Percentiles rank a stretch among this genome's conserved stretches.
Conservation (phyloP, 1,140 invertebrate species). For the Aphidius ervi region DNA sequence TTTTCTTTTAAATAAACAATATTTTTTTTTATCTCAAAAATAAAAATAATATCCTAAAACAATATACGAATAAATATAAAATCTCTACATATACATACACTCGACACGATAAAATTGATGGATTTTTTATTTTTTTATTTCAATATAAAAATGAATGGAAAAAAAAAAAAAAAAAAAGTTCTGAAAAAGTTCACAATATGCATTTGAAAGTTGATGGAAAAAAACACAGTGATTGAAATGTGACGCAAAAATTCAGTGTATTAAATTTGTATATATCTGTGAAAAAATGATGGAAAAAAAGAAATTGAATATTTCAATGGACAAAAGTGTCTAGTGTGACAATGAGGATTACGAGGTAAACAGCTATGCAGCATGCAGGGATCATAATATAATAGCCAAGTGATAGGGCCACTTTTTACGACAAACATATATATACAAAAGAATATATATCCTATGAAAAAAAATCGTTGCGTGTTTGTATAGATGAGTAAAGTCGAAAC, state of each 20-base stretch:
- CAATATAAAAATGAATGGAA: too few species aligned
- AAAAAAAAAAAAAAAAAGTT: too few species aligned
- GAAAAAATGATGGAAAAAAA: background rate
- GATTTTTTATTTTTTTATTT: too few species aligned
- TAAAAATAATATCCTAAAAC: conserved; percentile 5
- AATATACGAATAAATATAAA: too few species aligned
- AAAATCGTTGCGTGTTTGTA: too few species aligned
- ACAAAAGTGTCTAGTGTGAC: conserved; percentile 2
- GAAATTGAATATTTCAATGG: background rate
- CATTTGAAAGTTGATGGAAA: too few species aligned
- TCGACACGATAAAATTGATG: too few species aligned
- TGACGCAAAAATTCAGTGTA: background rate
- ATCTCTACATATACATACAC: too few species aligned
- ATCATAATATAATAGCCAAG: conserved; percentile 14
- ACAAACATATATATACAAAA: background rate
- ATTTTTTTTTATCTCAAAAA: conserved; percentile 6
- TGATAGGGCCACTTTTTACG: conserved; percentile 15
- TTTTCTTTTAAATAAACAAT: conserved; percentile 4
- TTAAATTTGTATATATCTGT: background rate
- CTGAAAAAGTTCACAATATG: too few species aligned
- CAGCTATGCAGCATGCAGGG: background rate
- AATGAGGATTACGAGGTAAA: conserved; percentile 8
- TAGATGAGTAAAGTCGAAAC: too few species aligned
- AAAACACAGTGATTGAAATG: background rate
- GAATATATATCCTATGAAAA: background rate